These are phyloP conservation scores for Onychomys leucogaster DNA, from an alignment of 2,797 vertebrate species.

Conservation along the genomic window DNA sequence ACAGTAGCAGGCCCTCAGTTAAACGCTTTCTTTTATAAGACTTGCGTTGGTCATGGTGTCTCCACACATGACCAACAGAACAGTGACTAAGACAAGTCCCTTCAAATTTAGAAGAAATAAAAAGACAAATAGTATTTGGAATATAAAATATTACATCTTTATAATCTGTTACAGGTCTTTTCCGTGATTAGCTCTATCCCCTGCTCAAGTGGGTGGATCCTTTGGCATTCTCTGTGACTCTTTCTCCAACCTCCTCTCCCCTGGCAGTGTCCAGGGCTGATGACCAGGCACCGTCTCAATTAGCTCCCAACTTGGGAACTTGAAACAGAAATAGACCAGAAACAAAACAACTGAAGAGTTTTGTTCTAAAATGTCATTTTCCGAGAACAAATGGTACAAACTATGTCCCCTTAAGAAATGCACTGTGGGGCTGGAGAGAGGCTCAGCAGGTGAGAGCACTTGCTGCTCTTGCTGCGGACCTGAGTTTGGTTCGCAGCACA, in stretches of 20 bases:
- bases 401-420: neutral
- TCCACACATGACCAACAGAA: neutral
- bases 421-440: neutral
- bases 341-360: slow-evolving; percentile 23
- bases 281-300: neutral
- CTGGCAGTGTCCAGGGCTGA: neutral
- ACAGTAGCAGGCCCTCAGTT: neutral
- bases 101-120: neutral
- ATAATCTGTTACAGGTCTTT: neutral
- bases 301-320: neutral
- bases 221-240: neutral
- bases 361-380: slow-evolving; percentile 21
- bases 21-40: neutral
- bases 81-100: neutral
- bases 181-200: neutral
- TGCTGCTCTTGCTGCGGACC: neutral
- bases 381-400: slow-evolving; percentile 30
- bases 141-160: slow-evolving; percentile 43
- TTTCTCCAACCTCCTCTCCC: neutral
- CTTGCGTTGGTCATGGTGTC: neutral
- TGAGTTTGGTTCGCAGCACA: neutral
- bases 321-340: slow-evolving; percentile 6
- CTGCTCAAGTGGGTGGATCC: neutral
- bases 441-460: neutral
- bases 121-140: neutral